phyloP scores from a whole-genome alignment of 2,113 vertebrate genomes.

The Macquaria australasica region DNA sequence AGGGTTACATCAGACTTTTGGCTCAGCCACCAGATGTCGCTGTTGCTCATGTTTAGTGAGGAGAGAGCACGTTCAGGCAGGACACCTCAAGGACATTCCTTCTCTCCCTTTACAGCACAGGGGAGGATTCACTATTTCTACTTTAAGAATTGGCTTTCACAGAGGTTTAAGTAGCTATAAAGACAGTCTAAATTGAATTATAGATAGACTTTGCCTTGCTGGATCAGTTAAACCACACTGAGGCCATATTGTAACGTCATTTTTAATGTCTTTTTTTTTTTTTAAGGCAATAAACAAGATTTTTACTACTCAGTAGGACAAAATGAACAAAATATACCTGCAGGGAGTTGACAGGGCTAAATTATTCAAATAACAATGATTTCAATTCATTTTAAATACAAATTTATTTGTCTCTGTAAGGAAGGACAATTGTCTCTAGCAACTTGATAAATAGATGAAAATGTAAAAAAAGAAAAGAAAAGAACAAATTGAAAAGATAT shows the following conservation, averaged over 20 bases:
- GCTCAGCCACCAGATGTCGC: slow-evolving; percentile 62
- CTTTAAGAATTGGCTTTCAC: neutral
- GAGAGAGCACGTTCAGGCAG: neutral
- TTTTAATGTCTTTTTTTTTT: neutral
- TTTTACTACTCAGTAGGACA: neutral
- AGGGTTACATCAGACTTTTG: neutral
- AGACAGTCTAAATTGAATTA: neutral
- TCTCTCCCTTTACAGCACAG: slow-evolving; percentile 1
- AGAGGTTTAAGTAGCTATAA: neutral
- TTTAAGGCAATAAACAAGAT: neutral
- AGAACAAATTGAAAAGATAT: neutral
- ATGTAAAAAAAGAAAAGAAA: too few species aligned
- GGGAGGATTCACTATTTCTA: neutral
- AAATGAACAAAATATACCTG: neutral
- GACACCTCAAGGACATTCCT: slow-evolving; percentile 58
- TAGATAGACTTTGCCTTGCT: neutral
- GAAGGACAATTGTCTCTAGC: neutral
- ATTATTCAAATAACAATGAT: neutral
- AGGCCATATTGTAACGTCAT: neutral
- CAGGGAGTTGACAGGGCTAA: neutral
- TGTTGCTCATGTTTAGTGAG: slow-evolving; percentile 39
- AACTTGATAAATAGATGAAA: neutral
- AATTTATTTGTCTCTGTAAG: neutral
- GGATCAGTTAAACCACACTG: slow-evolving; percentile 1
- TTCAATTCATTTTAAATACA: neutral